These are phyloP conservation scores for Callipepla californica DNA, from an alignment of 2,113 vertebrate species.

Conservation along the genomic window DNA sequence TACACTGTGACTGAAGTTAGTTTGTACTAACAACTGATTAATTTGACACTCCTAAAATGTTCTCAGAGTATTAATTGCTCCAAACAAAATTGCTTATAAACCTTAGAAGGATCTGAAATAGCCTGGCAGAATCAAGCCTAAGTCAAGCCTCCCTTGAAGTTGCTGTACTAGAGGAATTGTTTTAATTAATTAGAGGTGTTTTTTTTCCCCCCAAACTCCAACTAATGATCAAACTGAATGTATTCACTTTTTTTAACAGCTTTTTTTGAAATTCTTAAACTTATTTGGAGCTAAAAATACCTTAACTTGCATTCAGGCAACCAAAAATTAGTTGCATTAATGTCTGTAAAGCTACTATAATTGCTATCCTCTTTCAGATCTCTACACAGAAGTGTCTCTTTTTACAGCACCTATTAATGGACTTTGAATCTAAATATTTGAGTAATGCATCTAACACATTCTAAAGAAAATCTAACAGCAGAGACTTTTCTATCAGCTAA, in stretches of 20 bases:
- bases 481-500: not conserved
- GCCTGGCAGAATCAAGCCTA: not conserved
- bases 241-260: fast-evolving
- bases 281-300: not conserved
- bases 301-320: not conserved
- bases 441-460: not conserved
- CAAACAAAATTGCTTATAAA: not conserved
- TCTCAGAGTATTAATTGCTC: not conserved
- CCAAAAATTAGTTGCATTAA: not conserved
- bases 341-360: not conserved
- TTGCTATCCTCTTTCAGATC: not conserved
- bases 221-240: not conserved
- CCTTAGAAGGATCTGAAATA: not conserved
- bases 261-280: not conserved
- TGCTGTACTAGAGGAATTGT: not conserved
- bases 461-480: not conserved
- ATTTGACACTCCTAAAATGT: not conserved
- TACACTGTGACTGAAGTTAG: not conserved
- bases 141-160: not conserved
- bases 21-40: not conserved
- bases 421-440: conserved; percentile 3
- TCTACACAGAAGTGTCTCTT: not conserved
- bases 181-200: not conserved
- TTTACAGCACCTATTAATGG: not conserved
- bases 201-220: not conserved